Conservation (phyloP, 2,113 vertebrate genomes). For the Cyprinus carpio region DNA sequence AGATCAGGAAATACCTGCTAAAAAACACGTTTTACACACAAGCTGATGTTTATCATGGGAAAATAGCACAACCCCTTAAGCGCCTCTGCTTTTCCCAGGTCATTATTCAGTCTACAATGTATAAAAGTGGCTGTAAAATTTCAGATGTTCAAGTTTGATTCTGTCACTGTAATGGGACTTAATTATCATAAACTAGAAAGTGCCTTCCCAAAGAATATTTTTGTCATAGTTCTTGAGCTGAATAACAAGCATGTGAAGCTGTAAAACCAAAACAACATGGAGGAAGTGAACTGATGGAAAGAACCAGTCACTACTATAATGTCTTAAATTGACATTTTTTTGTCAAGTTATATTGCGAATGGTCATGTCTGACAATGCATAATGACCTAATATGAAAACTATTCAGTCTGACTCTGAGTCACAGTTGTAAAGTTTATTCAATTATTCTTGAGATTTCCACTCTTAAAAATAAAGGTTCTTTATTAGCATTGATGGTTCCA, state of each 20-base stretch:
- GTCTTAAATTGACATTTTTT: not conserved
- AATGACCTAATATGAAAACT: not conserved
- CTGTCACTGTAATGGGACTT: conserved; percentile 8
- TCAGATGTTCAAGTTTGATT: not conserved
- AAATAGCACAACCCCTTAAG: not conserved
- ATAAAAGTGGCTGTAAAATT: not conserved
- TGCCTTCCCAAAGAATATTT: not conserved
- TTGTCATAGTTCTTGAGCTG: not conserved
- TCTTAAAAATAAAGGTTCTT: too few relatives aligned
- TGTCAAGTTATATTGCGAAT: not conserved
- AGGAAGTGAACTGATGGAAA: not conserved
- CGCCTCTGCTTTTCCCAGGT: not conserved
- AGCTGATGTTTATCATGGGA: not conserved
- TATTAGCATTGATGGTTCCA: too few relatives aligned
- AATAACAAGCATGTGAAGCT: not conserved
- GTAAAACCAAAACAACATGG: not conserved
- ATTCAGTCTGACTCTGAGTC: not conserved
- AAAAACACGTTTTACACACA: not conserved
- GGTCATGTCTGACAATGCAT: not conserved
- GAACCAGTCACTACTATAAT: not conserved
- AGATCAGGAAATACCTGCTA: not conserved
- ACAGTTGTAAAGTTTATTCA: not conserved
- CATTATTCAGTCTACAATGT: not conserved
- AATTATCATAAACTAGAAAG: not conserved
- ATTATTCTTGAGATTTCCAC: not conserved